These are phyloP conservation scores for Esox masquinongy DNA, from an alignment of 2,797 vertebrate species.

Conservation along the genomic window DNA sequence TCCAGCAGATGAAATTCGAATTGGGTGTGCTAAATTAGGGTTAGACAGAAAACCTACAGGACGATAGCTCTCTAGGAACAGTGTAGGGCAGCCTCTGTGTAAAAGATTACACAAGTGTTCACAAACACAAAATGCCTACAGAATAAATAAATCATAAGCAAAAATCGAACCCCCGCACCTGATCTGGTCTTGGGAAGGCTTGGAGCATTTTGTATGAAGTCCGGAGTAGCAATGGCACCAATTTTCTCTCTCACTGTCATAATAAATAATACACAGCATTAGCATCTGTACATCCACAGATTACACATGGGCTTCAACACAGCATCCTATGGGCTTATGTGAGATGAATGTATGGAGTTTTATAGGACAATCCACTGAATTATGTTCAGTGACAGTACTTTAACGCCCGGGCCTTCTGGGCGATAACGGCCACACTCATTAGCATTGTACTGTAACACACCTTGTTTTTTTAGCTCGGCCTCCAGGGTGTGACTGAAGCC, in stretches of 20 bases:
- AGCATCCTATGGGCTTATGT: not conserved
- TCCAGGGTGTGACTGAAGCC: constrained; percentile 75
- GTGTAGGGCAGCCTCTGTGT: no score
- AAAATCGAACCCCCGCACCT: constrained; percentile 69
- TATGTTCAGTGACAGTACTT: not conserved
- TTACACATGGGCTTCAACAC: not conserved
- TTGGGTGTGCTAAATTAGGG: no score
- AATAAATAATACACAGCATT: not conserved
- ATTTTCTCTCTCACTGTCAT: constrained; percentile 92
- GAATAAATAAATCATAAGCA: no score
- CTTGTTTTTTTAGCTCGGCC: constrained; percentile 87
- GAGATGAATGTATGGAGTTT: not conserved
- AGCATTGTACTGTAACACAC: constrained; percentile 54
- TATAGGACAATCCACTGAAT: not conserved
- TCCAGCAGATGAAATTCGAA: no score
- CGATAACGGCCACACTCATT: no score
- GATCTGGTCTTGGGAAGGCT: constrained; percentile 95
- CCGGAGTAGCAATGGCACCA: constrained; percentile 95
- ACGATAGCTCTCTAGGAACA: no score
- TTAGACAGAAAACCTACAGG: no score
- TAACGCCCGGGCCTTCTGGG: no score
- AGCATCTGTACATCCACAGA: not conserved
- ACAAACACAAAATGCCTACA: no score
- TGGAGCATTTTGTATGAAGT: constrained; percentile 94
- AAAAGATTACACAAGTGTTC: no score